phyloP scores from a whole-genome alignment of 1,140 invertebrate genomes.

The Drosophila setifemur region DNA sequence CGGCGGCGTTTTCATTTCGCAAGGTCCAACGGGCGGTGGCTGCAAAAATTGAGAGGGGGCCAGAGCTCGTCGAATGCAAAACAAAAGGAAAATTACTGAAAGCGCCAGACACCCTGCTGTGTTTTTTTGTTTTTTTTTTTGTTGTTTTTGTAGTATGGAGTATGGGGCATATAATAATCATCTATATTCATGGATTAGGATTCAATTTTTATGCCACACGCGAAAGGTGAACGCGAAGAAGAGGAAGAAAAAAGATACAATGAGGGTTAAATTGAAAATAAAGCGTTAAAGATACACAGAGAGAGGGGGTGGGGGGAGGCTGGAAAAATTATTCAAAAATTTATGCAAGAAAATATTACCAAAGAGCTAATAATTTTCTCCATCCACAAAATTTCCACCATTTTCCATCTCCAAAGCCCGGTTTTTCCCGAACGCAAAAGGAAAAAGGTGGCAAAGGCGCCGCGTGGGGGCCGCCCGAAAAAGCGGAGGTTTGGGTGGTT shows the following conservation, averaged over 20 bases:
- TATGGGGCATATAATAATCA: conserved; percentile 79
- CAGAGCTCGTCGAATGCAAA: conserved; percentile 53
- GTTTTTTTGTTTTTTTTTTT: background rate
- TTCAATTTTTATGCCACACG: conserved; percentile 81
- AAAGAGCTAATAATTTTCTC: conserved; percentile 82
- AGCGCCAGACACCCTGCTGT: background rate
- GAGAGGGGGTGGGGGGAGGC: background rate
- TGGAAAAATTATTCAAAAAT: conserved; percentile 74
- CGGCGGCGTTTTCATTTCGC: conserved; percentile 67
- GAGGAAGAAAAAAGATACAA: conserved; percentile 37
- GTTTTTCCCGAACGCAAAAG: background rate
- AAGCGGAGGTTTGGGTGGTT: background rate
- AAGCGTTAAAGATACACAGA: conserved; percentile 42
- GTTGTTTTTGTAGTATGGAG: background rate
- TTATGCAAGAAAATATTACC: conserved; percentile 82
- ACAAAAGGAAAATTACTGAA: conserved; percentile 74
- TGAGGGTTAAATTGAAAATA: conserved; percentile 81
- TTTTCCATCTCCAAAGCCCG: background rate
- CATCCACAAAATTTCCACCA: conserved; percentile 24
- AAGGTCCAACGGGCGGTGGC: background rate
- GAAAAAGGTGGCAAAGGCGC: conserved; percentile 72
- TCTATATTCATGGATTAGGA: conserved; percentile 83
- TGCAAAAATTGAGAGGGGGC: background rate
- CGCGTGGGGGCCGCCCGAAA: conserved; percentile 44
- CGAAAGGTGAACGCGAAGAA: conserved; percentile 25